Percentiles rank a stretch among this genome's conserved stretches.
Conservation (phyloP, 35 echinoderm and acorn worm species). For the Strongylocentrotus purpuratus region DNA sequence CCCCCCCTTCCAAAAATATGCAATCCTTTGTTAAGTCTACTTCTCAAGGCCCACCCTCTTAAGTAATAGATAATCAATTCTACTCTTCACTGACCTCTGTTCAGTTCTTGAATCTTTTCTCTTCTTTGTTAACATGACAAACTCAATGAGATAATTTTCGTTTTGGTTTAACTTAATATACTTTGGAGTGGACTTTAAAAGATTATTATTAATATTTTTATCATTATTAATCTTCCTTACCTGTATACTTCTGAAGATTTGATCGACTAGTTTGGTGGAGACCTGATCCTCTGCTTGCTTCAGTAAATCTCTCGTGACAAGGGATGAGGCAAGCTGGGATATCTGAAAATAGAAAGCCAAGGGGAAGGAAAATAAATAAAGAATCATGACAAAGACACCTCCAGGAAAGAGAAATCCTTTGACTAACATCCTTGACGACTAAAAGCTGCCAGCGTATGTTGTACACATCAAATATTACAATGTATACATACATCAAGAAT, state of each 20-base stretch:
- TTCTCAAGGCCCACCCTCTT: no score
- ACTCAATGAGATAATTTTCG: no score
- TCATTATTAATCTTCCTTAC: neutral
- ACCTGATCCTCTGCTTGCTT: slow-evolving; percentile 12
- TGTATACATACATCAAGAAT: no score
- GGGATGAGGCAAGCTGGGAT: slow-evolving; percentile 41
- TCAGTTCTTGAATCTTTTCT: no score
- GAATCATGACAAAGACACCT: neutral
- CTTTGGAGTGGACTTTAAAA: no score
- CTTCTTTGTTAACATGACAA: no score
- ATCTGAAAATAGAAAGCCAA: neutral
- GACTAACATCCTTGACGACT: neutral
- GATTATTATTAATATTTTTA: neutral
- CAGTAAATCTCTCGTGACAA: slow-evolving; percentile 42
- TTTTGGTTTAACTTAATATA: no score
- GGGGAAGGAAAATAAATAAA: slow-evolving; percentile 20
- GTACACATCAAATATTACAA: neutral
- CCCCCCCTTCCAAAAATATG: no score
- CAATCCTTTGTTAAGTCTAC: no score
- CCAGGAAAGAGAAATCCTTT: neutral
- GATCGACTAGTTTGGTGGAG: slow-evolving; percentile 30
- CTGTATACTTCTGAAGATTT: slow-evolving; percentile 42
- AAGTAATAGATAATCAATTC: no score
- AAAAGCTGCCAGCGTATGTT: neutral
- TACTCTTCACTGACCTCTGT: no score